Percentiles rank a stretch among this genome's conserved stretches.
phyloP scores from a whole-genome alignment of 1,140 invertebrate species.

The Odontomachus brunneus region DNA sequence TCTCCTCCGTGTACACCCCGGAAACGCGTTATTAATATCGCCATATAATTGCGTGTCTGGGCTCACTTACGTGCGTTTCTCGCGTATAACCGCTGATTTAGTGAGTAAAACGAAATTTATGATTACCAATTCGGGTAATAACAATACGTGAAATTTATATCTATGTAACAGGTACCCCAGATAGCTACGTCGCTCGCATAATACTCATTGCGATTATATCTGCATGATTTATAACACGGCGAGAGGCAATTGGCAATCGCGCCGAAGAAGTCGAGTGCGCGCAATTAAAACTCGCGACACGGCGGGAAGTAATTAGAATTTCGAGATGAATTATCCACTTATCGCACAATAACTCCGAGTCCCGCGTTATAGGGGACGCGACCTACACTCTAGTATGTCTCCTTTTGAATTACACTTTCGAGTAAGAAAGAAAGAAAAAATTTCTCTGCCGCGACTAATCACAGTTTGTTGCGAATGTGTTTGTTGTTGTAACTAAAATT shows the following conservation, averaged over 20 bases:
- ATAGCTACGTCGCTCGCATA: conserved; percentile 37
- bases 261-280: conserved; percentile 1
- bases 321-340: conserved; percentile 48
- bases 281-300: conserved; percentile 53
- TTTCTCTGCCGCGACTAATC: no score
- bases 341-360: background rate
- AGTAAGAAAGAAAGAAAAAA: no score
- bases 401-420: no score
- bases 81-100: conserved; percentile 35
- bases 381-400: conserved; percentile 3
- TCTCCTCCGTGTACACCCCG: background rate
- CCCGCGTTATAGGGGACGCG: background rate
- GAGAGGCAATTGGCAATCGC: conserved; percentile 38
- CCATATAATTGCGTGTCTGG: conserved; percentile 34
- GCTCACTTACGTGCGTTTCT: conserved; percentile 38
- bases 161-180: conserved; percentile 29
- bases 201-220: conserved; percentile 40
- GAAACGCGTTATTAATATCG: conserved; percentile 35
- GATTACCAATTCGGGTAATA: conserved; percentile 23
- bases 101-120: conserved; percentile 16
- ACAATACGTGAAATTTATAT: conserved; percentile 41
- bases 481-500: no score
- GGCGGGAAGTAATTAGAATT: conserved; percentile 41
- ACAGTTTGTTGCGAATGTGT: no score
- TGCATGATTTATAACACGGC: conserved; percentile 44